These are phyloP conservation scores for Drosophila orosa DNA, from an alignment of 1,140 invertebrate genomes.

Conservation along the genomic window DNA sequence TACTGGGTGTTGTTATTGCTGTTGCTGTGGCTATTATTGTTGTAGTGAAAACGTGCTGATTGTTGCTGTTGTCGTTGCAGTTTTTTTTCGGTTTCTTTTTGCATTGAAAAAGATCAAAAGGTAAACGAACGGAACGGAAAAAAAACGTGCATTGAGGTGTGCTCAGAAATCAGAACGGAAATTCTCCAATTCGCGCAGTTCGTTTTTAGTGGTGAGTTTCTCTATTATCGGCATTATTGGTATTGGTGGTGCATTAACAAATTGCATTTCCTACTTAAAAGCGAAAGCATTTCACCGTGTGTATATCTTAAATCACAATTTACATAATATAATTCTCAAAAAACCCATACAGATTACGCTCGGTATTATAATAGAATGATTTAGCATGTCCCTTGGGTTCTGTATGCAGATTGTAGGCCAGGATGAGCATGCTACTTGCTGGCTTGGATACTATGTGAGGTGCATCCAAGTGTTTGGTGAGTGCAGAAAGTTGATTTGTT, in stretches of 20 bases:
- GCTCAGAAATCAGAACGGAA: conserved; percentile 22
- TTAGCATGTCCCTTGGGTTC: conserved; percentile 17
- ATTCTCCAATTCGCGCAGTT: conserved; percentile 12
- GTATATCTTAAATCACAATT: conserved; percentile 21
- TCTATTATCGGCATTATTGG: conserved; percentile 3
- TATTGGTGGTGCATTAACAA: conserved; percentile 53
- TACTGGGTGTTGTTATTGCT: conserved; percentile 30
- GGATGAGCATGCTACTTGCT: conserved; percentile 67
- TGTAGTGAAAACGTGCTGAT: conserved; percentile 43
- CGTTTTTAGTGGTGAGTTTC: conserved; percentile 9
- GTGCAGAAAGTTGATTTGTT: conserved; percentile 15
- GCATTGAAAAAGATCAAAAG: conserved; percentile 35
- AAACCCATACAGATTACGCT: conserved; percentile 25
- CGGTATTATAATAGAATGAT: conserved; percentile 19
- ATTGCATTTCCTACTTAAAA: conserved; percentile 58
- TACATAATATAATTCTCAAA: conserved; percentile 10
- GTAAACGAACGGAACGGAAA: conserved; percentile 22
- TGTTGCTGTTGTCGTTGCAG: conserved; percentile 41
- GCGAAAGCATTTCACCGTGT: conserved; percentile 38
- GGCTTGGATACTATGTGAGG: conserved; percentile 61
- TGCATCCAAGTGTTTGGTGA: conserved; percentile 6
- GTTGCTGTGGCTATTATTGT: conserved; percentile 31
- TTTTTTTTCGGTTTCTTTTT: conserved; percentile 23
- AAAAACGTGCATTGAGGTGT: conserved; percentile 31
- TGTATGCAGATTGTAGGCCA: conserved; percentile 36